Evolutionary conservation across 1,140 invertebrate species (phyloP).

Genomic region (Euglossa dilemma): DNA sequence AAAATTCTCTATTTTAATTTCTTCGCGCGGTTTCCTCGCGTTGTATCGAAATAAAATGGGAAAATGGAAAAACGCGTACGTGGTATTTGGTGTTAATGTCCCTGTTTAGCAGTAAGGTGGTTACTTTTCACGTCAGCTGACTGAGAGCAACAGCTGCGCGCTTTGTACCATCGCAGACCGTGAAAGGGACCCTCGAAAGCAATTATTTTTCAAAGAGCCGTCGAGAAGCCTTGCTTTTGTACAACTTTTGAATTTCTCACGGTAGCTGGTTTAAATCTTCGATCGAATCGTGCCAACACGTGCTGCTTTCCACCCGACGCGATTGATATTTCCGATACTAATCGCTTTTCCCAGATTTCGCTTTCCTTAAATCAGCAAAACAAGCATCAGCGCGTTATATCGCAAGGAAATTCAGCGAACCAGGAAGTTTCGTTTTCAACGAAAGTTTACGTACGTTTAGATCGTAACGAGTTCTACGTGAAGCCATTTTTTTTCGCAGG

Average conservation of each 20-base stretch:
- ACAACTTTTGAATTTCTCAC: constrained; percentile 23
- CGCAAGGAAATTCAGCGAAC: too few relatives aligned
- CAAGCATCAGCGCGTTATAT: too few relatives aligned
- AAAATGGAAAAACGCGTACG: background rate
- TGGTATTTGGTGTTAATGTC: background rate
- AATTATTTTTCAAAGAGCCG: constrained; percentile 48
- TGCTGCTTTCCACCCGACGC: background rate
- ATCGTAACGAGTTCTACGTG: too few relatives aligned
- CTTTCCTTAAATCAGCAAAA: background rate
- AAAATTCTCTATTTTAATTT: too few relatives aligned
- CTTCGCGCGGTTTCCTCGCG: background rate
- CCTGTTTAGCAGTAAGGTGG: constrained; percentile 27
- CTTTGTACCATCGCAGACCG: constrained; percentile 24
- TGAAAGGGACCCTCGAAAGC: constrained; percentile 30
- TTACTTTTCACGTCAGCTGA: constrained; percentile 51
- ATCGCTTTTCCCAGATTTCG: background rate
- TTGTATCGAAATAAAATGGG: background rate
- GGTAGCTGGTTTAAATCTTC: constrained; percentile 4
- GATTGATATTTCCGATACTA: background rate
- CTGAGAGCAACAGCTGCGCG: constrained; percentile 57
- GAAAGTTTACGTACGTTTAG: too few relatives aligned
- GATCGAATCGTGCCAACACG: background rate
- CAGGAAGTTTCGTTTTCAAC: too few relatives aligned
- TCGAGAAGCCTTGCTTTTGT: constrained; percentile 23
- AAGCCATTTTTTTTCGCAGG: too few relatives aligned